Evolutionary conservation across 2,797 vertebrate species (phyloP), one percentile per base, ranked within the genome.

Genomic region (Coregonus ussuriensis): DNA sequence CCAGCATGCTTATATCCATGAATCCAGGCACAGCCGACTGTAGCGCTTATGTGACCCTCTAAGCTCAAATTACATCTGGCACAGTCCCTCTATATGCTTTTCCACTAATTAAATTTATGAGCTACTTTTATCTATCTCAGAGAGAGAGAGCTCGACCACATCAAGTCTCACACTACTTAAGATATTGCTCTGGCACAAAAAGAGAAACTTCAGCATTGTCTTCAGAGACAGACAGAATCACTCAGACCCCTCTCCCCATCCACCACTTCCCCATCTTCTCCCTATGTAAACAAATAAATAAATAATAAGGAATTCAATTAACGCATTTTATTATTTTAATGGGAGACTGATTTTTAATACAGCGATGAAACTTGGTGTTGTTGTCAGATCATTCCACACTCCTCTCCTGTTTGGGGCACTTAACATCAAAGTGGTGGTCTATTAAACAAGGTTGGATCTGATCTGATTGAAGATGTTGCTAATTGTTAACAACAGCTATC

Each of bases 71-170:
- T 77, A 76, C 78, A 82, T 83, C 83, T 88, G 84, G 84, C 87
- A 82, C 66, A 66, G 74, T 71, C 74, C 83, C 77, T 69, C 66
- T 81, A 76, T 63, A 73, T 78, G 82, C 89, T 84, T 88, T 86
- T 76, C 71, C 67, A 69, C 77, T 88, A 88, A 88, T 88, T 79
- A 79, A 84, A 89, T 87, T 88, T 79, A 83, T 83, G 71, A 73
- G 82, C 79, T 79, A 79, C 84, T 86, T 83, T 76, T 81, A 87
- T 86, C 82, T 71, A 76, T 88, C 84, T 82, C 79, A 52, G 70
- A 84, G 73, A 35, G 73, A 35, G 76, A 79, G 41, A 11, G 78
- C 83, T 63, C 62, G 67, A 51, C 33, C 59, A 84, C 74, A 74
- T 81, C 81, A 84, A 77, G n/a, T 71, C 75, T 81, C 75, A 70